phyloP scores from a whole-genome alignment of 2,888 invertebrate species.

The Helobdella robusta region DNA sequence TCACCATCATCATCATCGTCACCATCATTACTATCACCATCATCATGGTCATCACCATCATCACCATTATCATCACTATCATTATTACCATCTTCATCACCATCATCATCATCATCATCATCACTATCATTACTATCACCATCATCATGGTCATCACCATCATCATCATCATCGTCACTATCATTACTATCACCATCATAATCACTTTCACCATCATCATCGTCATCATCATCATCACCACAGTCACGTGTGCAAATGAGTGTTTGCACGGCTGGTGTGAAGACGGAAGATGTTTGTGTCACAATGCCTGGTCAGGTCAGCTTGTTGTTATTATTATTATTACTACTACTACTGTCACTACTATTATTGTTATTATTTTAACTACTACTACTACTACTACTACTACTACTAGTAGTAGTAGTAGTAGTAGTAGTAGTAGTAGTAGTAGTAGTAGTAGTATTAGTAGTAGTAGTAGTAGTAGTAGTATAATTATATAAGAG shows the following conservation, averaged over 20 bases:
- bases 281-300: too few species aligned
- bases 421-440: constrained; percentile 6
- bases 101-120: neutral
- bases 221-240: constrained; percentile 5
- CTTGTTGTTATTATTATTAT: too few species aligned
- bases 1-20: neutral
- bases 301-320: too few species aligned
- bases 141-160: neutral
- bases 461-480: neutral
- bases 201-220: neutral
- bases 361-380: too few species aligned
- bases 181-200: constrained; percentile 3
- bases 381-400: constrained; percentile 4
- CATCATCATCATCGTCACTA: neutral
- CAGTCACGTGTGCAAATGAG: neutral
- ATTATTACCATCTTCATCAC: neutral
- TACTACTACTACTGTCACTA: too few species aligned
- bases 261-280: neutral
- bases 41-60: neutral
- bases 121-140: neutral
- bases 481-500: too few species aligned
- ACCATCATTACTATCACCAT: neutral
- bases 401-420: neutral
- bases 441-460: neutral
- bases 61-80: neutral